Evolutionary conservation across 1,140 invertebrate genomes (phyloP), one percentile per base, ranked within the genome.

Genomic region (Matsumurasca onukii): DNA sequence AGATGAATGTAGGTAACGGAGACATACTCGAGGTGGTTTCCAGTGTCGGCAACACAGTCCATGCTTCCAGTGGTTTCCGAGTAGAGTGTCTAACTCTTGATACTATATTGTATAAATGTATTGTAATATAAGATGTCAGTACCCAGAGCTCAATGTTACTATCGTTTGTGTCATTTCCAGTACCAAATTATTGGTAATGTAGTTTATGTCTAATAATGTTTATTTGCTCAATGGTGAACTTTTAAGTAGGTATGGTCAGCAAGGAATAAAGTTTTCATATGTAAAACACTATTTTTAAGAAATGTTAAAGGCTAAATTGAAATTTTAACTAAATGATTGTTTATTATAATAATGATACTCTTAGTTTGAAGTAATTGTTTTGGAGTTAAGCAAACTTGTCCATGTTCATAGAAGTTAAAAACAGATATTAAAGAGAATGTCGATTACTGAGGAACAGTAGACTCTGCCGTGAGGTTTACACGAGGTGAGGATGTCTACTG

Each of bases 191-290:
- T 39, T 39, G 34, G 3, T 59, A 51, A 22, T 59, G 55, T 59
- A 59, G 55, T 59, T 59, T 29, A 59, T 59, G 55, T 59, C 55
- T 17, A 29, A 59, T 59, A 24, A 27, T 59, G 24, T 59, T 59
- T 59, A 27, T 59, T 59, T 59, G 55, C 55, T 59, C 55, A 59
- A 59, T 59, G 55, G 55, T 59, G 25, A 59, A 13, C 2, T 59
- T 52, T 52, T 52, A 3, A 3, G 25, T 27, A 13, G 22, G 2
- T 24, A 15, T 59, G 9, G 22, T 59, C 55, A 59, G 55, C 55
- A 59, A 59, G 55, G 55, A 59, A 59, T 59, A 9, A 59, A 59
- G 39, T n/a, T n/a, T n/a, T n/a, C n/a, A n/a, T n/a, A n/a, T n/a
- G n/a, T n/a, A n/a, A n/a, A n/a, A n/a, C n/a, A n/a, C n/a, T n/a